Evolutionary conservation across 92 coral and sea anemone genomes (phyloP).

Genomic region (Zoanthus sansibaricus): DNA sequence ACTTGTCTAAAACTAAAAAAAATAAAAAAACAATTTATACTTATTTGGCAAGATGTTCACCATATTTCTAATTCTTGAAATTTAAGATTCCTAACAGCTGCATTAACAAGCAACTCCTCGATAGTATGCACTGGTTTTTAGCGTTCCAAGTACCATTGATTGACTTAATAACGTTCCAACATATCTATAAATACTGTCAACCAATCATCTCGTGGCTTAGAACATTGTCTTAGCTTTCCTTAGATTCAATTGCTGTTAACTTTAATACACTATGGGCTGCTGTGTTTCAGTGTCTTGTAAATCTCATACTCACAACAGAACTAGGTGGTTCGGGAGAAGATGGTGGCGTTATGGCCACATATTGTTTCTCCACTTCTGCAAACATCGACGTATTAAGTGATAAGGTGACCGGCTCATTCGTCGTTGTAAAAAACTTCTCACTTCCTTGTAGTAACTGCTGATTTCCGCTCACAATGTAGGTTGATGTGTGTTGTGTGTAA

Average conservation of each 20-base stretch:
- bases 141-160: background rate
- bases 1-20: background rate
- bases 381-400: constrained; percentile 75
- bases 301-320: constrained; percentile 64
- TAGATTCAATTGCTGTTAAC: background rate
- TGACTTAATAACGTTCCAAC: background rate
- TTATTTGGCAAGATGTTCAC: background rate
- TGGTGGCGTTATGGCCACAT: constrained; percentile 96
- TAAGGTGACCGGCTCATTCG: constrained; percentile 80
- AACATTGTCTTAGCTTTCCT: background rate
- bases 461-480: constrained; percentile 27
- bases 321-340: constrained; percentile 91
- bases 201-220: constrained; percentile 24
- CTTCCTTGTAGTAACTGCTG: constrained; percentile 46
- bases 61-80: background rate
- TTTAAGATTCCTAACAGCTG: background rate
- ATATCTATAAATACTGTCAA: constrained; percentile 5
- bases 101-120: constrained; percentile 4
- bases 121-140: background rate
- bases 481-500: constrained; percentile 10
- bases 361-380: constrained; percentile 97
- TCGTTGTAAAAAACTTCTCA: constrained; percentile 74
- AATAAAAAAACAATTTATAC: background rate
- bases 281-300: constrained; percentile 34
- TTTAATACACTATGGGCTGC: background rate